Evolutionary conservation across 2,113 vertebrate species (phyloP).

Genomic region (Hippotragus niger): DNA sequence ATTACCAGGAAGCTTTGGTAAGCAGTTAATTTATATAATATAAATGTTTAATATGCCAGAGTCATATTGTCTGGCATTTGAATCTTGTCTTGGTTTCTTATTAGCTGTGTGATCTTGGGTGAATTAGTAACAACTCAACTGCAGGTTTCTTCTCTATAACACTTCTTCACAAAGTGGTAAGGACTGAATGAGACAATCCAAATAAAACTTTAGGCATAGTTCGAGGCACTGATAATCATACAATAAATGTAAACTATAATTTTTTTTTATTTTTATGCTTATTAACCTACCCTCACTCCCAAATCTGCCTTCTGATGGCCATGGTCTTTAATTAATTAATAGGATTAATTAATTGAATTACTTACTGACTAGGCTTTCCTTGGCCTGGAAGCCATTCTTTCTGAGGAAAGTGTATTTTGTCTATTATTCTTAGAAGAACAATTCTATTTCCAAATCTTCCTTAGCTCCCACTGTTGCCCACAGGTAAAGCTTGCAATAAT

Average conservation of each 20-base stretch:
- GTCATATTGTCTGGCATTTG: not conserved
- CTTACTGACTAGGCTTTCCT: not conserved
- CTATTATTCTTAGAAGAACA: not conserved
- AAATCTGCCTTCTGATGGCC: not conserved
- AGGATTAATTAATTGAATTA: not conserved
- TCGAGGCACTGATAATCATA: not conserved
- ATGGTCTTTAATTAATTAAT: not conserved
- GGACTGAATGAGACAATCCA: slow-evolving; percentile 10
- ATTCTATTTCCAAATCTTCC: slow-evolving; percentile 5
- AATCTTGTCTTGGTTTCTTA: slow-evolving; percentile 3
- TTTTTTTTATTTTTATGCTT: not conserved
- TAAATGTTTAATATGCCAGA: slow-evolving; percentile 30
- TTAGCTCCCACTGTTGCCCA: not conserved
- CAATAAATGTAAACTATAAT: slow-evolving; percentile 14
- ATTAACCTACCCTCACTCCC: not conserved
- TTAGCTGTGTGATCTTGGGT: slow-evolving; percentile 6
- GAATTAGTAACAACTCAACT: slow-evolving; percentile 37
- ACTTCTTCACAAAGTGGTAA: not conserved
- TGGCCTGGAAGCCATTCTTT: slow-evolving; percentile 6
- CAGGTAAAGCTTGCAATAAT: not conserved
- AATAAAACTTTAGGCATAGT: not conserved
- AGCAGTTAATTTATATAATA: slow-evolving; percentile 2
- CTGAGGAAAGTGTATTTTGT: not conserved
- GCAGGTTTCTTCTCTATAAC: not conserved
- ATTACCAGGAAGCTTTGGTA: slow-evolving; percentile 28